Percentiles rank a stretch among this genome's conserved stretches.
Conservation (phyloP, 2,113 vertebrate species). For the Ellobius talpinus region DNA sequence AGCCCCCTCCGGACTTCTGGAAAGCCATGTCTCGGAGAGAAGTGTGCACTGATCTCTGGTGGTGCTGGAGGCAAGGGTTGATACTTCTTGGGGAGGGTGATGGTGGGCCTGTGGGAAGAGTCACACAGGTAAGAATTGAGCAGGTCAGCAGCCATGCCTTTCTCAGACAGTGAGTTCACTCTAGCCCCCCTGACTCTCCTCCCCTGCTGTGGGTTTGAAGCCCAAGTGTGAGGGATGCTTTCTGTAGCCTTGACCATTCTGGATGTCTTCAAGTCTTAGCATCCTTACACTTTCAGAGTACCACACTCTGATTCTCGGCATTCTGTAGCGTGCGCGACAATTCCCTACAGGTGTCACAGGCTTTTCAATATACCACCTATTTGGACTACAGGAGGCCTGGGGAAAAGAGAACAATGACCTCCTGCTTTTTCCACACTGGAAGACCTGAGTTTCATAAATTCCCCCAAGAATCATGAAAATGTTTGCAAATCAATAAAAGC, state of each 20-base stretch:
- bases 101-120: constrained; percentile 54
- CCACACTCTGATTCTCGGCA: rapidly evolving
- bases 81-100: constrained; percentile 63
- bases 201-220: neutral
- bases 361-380: neutral
- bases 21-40: neutral
- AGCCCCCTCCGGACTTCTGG: neutral
- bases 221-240: neutral
- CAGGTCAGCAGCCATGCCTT: rapidly evolving
- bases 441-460: neutral
- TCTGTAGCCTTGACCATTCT: rapidly evolving
- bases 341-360: neutral
- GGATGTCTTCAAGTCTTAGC: rapidly evolving
- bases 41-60: neutral
- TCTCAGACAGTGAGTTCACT: neutral
- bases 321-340: neutral
- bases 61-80: constrained; percentile 64
- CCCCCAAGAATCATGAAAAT: neutral
- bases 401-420: neutral
- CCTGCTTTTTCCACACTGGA: neutral
- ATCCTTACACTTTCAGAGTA: rapidly evolving
- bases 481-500: neutral
- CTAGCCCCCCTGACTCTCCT: rapidly evolving
- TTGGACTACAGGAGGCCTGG: neutral
- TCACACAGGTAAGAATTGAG: neutral